Evolutionary conservation across 2,113 vertebrate species (phyloP).

Genomic region (Gorsachius goisagi): DNA sequence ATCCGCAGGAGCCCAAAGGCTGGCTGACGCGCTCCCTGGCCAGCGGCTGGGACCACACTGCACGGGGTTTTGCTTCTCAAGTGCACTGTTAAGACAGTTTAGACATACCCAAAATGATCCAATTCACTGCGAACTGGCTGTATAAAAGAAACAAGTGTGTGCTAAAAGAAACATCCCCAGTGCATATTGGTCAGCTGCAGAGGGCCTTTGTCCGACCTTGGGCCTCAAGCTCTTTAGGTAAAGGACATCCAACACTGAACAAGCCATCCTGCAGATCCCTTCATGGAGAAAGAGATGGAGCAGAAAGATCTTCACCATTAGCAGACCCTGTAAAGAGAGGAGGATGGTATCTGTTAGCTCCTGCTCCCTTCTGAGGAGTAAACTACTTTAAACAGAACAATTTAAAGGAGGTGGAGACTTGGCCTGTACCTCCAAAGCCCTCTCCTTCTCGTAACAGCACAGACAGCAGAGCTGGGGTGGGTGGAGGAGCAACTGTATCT

Average conservation of each 20-base stretch:
- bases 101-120: not conserved
- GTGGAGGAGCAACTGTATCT: not conserved
- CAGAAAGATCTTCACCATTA: not conserved
- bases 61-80: not conserved
- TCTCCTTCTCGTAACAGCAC: not conserved
- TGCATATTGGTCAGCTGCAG: not conserved
- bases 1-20: not conserved
- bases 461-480: not conserved
- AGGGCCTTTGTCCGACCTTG: not conserved
- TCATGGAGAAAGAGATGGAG: not conserved
- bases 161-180: not conserved
- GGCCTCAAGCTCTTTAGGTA: not conserved
- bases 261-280: not conserved
- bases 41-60: not conserved
- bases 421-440: not conserved
- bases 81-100: not conserved
- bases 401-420: not conserved
- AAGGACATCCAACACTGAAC: not conserved
- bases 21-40: not conserved
- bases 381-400: not conserved
- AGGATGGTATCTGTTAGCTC: not conserved
- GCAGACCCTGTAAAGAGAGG: not conserved
- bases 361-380: not conserved
- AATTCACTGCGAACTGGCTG: not conserved
- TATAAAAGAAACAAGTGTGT: not conserved